Base-by-base conservation (phyloP, 2,888 invertebrate genomes). In the Drosophila flavopinicola region DNA sequence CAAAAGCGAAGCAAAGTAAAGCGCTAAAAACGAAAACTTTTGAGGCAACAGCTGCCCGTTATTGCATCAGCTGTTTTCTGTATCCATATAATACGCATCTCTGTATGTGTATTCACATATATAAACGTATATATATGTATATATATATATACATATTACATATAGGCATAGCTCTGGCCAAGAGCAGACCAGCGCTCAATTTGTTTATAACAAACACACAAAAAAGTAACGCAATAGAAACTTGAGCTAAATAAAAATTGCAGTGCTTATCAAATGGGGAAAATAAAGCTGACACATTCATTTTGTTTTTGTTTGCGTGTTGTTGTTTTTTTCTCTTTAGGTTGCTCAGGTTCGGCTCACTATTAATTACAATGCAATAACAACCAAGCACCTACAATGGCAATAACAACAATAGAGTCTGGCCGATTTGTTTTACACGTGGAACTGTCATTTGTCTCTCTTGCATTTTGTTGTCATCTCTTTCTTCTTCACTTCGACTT, bases 1-100 rank as follows among this genome's bases (percentile, higher is more conserved):
- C 29, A 51, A 45, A 30, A 33, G 49, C 53, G 57, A 59, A 65
- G 49, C 53, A 59, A 59, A 65, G 41, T 49, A 48, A 65, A 75
- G 37, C 11, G 37, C 32, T 48, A 42, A 68, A 78, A 77, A 56
- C 42, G 58, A 56, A 56, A 56, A 51, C 41, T 63, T 64, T 70
- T 66, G 63, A 54, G 32, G 69, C 63, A 78, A 80, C 75, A 77
- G 80, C 68, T 71, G 84, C 77, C 63, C 53, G 58, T 33, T 75
- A 80, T 80, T 80, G 79, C 79, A 80, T 80, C 79, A 80, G 79
- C 79, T 80, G 79, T 53, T 83, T 69, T 79, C 27, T 60, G 63
- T 66, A 66, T 79, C 68, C 68, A 64, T 49, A 42, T 66, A 60
- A 76, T 65, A 66, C 64, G 29, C 59, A 59, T 58, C 68, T 56